Evolutionary conservation across 2,888 invertebrate genomes (phyloP).

Genomic region (Keiferia lycopersicella): DNA sequence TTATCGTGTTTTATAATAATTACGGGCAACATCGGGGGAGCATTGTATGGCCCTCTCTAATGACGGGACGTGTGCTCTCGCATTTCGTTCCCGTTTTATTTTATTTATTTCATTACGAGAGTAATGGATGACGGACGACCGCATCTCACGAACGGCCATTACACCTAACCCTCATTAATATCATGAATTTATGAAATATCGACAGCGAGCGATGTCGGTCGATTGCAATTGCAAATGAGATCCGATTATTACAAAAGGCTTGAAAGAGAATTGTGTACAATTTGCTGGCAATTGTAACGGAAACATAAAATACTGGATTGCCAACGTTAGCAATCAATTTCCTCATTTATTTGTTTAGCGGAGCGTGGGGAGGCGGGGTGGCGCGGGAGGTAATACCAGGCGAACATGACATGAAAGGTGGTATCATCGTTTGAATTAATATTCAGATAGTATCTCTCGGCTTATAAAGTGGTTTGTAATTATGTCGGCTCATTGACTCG

Average conservation of each 20-base stretch:
- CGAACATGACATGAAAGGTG: constrained; percentile 49
- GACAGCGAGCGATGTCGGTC: constrained; percentile 12
- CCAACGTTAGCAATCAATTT: constrained; percentile 32
- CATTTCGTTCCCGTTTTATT: constrained; percentile 43
- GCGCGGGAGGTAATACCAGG: constrained; percentile 37
- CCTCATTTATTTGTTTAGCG: constrained; percentile 45
- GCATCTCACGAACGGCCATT: constrained; percentile 38
- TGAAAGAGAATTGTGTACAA: constrained; percentile 31
- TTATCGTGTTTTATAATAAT: constrained; percentile 77
- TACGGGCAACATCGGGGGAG: constrained; percentile 58
- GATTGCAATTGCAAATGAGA: constrained; percentile 27
- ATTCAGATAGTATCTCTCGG: constrained; percentile 54
- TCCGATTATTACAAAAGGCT: constrained; percentile 12
- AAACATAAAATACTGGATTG: constrained; percentile 43
- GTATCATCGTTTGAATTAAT: constrained; percentile 49
- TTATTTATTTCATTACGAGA: not conserved
- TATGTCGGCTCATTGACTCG: constrained; percentile 47
- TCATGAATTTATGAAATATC: constrained; percentile 20
- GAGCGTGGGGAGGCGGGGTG: constrained; percentile 41
- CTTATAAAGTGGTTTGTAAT: constrained; percentile 61
- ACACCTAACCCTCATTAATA: constrained; percentile 29
- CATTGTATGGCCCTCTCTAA: constrained; percentile 55
- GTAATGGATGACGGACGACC: constrained; percentile 25
- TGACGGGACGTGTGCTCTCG: constrained; percentile 51
- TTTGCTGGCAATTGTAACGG: constrained; percentile 47